Base-by-base conservation (phyloP, 2,113 vertebrate species). In the Dolichotis patagonum region DNA sequence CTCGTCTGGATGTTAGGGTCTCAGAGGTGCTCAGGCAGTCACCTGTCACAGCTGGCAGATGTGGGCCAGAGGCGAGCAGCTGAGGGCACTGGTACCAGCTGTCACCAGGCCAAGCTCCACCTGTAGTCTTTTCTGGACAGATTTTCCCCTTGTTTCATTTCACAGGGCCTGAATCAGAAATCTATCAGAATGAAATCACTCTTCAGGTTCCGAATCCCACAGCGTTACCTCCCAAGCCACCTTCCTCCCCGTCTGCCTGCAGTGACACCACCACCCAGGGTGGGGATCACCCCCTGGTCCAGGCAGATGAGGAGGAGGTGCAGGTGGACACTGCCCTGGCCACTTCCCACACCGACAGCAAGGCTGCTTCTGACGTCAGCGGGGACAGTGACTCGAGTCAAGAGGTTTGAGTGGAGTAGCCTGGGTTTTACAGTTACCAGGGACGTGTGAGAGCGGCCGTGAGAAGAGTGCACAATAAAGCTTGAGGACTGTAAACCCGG, bases 181-280 rank as follows among this genome's bases (percentile, higher is more conserved):
- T 98, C 4, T 98, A 98, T 35, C 98, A 98, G 97, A 98, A 94
- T 0, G 99, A 99, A 98, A 99, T 99, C 75, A 99, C 98, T 0
- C 99, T 99, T 32, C 99, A 99, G 98, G 99, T 99, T 67, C 99
- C 99, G 7, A 98, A 98, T 19, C 99, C 99, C 97, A 98, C 99
- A 0, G 99, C 99, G 38, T 78, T 99, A 0, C 98, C 98, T 38
- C 98, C 99, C 96, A 99, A 99, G 80, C 98, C 99, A 2, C 99
- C 99, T 2, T 99, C 99, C 0, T 98, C 99, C 12, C 99, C 99
- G 0, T 99, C 99, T 7, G 98, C 98, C 87, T 99, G 99, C 92
- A 98, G 99, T 0, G 98, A 99, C 92, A 98, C 98, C 0, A 98
- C 99, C 97, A 98, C 99, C 98, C 99, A 98, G 26, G 99, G 98